These are phyloP conservation scores for Lophotis ruficrista DNA, from an alignment of 2,113 vertebrate genomes.

Conservation along the genomic window DNA sequence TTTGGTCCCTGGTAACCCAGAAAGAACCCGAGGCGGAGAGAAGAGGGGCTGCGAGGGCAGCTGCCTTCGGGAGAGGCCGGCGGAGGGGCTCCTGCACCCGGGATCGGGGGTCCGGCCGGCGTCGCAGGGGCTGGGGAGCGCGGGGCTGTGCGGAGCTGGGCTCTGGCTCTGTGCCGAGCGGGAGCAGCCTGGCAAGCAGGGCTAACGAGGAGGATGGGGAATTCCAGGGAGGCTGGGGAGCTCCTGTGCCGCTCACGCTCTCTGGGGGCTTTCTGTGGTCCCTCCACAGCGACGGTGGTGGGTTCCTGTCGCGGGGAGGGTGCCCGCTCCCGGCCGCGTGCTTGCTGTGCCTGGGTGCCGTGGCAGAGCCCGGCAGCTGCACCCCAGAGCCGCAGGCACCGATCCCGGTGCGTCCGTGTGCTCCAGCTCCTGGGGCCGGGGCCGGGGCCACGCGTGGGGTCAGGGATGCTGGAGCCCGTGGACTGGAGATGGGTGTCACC, in stretches of 20 bases:
- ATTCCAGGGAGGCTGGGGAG: background rate
- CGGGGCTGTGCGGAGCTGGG: background rate
- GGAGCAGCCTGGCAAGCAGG: background rate
- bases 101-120: background rate
- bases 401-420: rapidly evolving
- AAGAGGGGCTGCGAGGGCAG: background rate
- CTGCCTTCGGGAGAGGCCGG: background rate
- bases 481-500: background rate
- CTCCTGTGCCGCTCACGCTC: background rate
- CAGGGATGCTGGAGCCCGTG: background rate
- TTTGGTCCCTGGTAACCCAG: background rate
- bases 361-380: rapidly evolving
- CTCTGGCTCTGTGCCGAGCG: background rate
- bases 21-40: background rate
- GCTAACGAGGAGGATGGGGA: background rate
- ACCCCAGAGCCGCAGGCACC: background rate
- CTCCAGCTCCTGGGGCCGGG: background rate
- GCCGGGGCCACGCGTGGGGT: rapidly evolving
- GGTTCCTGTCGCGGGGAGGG: rapidly evolving
- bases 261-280: background rate
- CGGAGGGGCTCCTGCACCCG: background rate
- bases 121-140: background rate
- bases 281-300: background rate
- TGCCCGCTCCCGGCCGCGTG: background rate
- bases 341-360: background rate